These are phyloP conservation scores for Lithophane leautieri DNA, from an alignment of 2,888 invertebrate genomes.

Conservation along the genomic window DNA sequence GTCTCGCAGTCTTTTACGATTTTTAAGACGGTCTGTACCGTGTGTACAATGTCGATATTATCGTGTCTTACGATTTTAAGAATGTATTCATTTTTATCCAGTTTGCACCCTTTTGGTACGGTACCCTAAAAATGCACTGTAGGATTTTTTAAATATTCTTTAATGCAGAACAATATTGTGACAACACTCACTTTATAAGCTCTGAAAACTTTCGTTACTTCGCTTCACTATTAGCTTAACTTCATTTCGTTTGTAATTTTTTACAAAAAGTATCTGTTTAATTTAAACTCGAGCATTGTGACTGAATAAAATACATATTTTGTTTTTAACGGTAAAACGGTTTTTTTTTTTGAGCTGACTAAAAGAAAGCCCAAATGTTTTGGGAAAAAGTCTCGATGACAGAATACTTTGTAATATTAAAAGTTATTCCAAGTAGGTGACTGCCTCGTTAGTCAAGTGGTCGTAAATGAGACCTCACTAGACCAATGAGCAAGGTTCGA, in stretches of 20 bases:
- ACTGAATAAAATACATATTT: neutral
- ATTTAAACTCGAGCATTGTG: neutral
- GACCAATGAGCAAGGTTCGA: too few relatives aligned
- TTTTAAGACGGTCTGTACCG: neutral
- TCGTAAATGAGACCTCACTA: too few relatives aligned
- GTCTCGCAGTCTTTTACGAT: neutral
- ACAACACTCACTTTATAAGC: conserved; percentile 10
- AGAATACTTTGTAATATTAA: too few relatives aligned
- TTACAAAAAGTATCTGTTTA: neutral
- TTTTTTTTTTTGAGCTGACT: neutral
- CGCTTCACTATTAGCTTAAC: neutral
- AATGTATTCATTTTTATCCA: neutral
- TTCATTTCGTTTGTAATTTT: conserved; percentile 8
- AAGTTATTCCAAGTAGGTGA: too few relatives aligned
- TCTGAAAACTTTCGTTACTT: conserved; percentile 19
- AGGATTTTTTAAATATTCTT: neutral
- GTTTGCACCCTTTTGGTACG: too few relatives aligned
- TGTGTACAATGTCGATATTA: neutral
- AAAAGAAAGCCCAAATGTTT: neutral
- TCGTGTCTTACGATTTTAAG: neutral
- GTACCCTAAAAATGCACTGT: too few relatives aligned
- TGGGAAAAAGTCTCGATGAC: neutral
- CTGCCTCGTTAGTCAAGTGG: too few relatives aligned
- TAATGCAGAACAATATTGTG: neutral
- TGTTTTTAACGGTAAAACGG: neutral